Conservation (phyloP, 1,140 invertebrate species). For the Cydia splendana region DNA sequence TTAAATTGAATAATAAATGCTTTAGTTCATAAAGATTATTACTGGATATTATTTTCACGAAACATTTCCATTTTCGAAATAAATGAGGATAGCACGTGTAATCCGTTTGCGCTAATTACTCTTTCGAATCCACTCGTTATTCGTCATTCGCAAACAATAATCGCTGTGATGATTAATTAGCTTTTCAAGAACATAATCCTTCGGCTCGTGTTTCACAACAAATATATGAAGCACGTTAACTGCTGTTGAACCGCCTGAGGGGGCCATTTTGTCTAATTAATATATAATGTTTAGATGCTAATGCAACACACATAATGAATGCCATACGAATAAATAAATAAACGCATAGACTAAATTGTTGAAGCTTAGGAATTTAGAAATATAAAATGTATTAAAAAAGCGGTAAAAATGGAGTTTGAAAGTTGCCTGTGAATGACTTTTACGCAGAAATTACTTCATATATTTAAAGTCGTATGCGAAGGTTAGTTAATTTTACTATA, state of each 20-base stretch:
- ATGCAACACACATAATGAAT: no score
- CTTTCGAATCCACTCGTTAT: constrained; percentile 12
- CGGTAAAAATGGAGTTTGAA: no score
- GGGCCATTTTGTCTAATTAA: background rate
- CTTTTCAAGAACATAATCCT: constrained; percentile 13
- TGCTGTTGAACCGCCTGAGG: background rate
- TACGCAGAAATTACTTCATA: no score
- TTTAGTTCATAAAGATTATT: background rate
- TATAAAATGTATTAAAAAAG: no score
- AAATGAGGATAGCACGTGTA: background rate
- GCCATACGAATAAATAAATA: no score
- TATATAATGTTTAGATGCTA: background rate
- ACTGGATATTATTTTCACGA: background rate
- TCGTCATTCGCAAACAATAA: constrained; percentile 17
- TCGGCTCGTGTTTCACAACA: background rate
- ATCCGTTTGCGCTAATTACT: constrained; percentile 24
- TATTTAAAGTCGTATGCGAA: no score
- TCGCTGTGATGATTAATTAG: constrained; percentile 18
- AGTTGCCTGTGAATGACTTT: no score
- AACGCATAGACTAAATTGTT: no score
- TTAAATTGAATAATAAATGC: no score
- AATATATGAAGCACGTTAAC: background rate
- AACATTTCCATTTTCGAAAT: background rate
- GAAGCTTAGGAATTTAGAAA: no score
- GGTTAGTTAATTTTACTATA: no score